Base-by-base conservation (phyloP, 2,888 invertebrate genomes). In the Sminthurinus aureus region DNA sequence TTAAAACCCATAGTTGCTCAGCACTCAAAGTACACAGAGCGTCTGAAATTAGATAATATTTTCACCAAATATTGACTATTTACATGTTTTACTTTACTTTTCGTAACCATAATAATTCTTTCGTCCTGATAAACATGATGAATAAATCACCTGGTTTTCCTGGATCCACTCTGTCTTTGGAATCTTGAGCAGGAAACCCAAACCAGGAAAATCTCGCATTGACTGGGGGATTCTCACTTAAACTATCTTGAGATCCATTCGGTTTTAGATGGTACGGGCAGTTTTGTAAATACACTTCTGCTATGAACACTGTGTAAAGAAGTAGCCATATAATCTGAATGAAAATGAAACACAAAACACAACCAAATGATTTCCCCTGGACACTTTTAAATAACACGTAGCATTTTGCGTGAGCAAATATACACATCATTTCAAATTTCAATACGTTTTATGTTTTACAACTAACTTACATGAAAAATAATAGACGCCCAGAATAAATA, bases 381-480 rank as follows among this genome's bases (percentile, higher is more conserved):
- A n/a, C n/a, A n/a, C n/a, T n/a, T n/a, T n/a, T n/a, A n/a, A n/a
- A n/a, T n/a, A n/a, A n/a, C n/a, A n/a, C n/a, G n/a, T n/a, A n/a
- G n/a, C n/a, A n/a, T n/a, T n/a, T n/a, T n/a, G n/a, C n/a, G n/a
- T n/a, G n/a, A n/a, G n/a, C n/a, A n/a, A n/a, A n/a, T n/a, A n/a
- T n/a, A n/a, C n/a, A n/a, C n/a, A n/a, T n/a, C n/a, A n/a, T n/a
- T n/a, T n/a, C n/a, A n/a, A n/a, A n/a, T n/a, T n/a, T n/a, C n/a
- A n/a, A n/a, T n/a, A n/a, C n/a, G n/a, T n/a, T n/a, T n/a, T n/a
- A n/a, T n/a, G n/a, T n/a, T n/a, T n/a, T n/a, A n/a, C n/a, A n/a
- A n/a, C n/a, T 20, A n/a, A 69, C 78, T 69, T 20, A 83, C 83
- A 78, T 83, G 83, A 58, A 83, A 83, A 71, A 79, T 1, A 22